Evolutionary conservation across 2,888 invertebrate genomes (phyloP), one percentile per base, ranked within the genome.

Genomic region (Lithophane semibrunnea): DNA sequence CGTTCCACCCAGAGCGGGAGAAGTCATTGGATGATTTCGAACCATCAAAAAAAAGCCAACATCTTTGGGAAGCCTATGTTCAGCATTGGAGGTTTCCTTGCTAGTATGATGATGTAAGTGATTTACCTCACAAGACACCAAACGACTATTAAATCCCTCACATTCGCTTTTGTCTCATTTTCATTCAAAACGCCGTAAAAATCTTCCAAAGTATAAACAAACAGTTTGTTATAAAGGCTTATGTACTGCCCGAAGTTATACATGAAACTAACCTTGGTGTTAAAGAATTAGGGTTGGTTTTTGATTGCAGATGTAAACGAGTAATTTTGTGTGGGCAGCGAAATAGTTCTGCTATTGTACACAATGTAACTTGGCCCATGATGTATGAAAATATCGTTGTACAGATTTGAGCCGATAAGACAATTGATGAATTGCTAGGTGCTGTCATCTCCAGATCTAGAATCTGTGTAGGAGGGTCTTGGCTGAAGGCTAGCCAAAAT

Each of bases 321-420:
- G 21, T n/a, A 21, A 70, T 74, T 68, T 64, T 77, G 91, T 86
- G 92, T 89, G 89, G 92, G 89, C 79, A 82, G 86, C 81, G 83
- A 88, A 87, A 89, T 90, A 84, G 91, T 88, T 90, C 87, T 82
- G 88, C 83, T 82, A 86, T 90, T 89, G 88, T 87, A 84, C 85
- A 90, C 91, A 91, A 88, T 89, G 88, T 90, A 84, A 77, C 84
- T 67, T 79, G 56, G 67, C 61, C 86, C 58, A 61, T 64, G 86
- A 90, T 87, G 77, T 82, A 44, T 7, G 86, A 91, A 90, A 44
- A 66, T 16, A 13, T 16, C 37, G 61, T 66, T 49, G 44, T 3
- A 13, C 29, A 21, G 18, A 13, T 61, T 12, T 74, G 0, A 5
- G 37, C 4, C 5, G 37, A 37, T 37, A 37, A 37, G 37, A 37